Base-by-base conservation (phyloP, 2,797 vertebrate species). In the Sebastes oblongus region DNA sequence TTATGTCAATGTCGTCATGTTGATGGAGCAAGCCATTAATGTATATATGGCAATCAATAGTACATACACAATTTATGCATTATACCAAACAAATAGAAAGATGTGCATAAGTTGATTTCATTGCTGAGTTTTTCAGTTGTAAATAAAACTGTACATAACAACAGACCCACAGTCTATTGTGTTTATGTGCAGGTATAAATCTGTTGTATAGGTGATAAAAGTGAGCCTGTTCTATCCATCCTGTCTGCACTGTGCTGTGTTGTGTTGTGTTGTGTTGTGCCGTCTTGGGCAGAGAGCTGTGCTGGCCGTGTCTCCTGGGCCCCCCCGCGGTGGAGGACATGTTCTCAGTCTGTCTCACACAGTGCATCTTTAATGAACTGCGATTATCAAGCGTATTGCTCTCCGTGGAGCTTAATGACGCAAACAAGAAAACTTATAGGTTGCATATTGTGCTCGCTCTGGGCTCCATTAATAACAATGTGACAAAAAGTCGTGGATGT, bases 61-160 rank as follows among this genome's bases (percentile, higher is more conserved):
- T 95, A 95, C 95, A 95, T 93, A 94, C 93, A 93, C 95, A 95
- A 94, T 94, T 96, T 96, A 91, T 96, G 94, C 96, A 95, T 95
- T 94, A 91, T 95, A 96, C 95, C 95, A 96, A 96, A 96, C 95
- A 73, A 86, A 91, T 89, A 90, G 84, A 81, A 84, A 88, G 92
- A 94, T 94, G 95, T 95, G 94, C 96, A 95, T 94, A 91, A 93
- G 94, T 94, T 95, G 91, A 95, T 95, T 95, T 93, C 56, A 95
- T 95, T 95, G 95, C 95, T 95, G 96, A 95, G 94, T 96, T 98
- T 97, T 97, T 97, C 97, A 95, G 93, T 97, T 98, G 97, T 97
- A 97, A 98, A 98, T 99, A 98, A 99, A 99, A 96, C 93, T 96
- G 92, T 96, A 96, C 94, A 96, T 95, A 94, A 91, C 71, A 91